Evolutionary conservation across 1,140 invertebrate species (phyloP).

Genomic region (Archegozetes longisetosus): DNA sequence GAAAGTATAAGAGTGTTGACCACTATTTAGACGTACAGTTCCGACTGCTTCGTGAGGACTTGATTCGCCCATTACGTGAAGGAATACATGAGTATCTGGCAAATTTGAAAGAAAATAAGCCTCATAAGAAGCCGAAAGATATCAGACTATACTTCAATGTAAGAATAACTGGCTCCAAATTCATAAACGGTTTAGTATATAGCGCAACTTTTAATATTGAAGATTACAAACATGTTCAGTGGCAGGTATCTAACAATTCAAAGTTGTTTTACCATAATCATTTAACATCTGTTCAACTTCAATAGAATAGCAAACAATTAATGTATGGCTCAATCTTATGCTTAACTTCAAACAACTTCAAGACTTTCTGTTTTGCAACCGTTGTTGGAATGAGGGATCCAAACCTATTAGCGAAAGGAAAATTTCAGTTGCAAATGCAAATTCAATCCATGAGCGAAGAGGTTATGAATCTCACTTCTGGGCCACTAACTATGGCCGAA

Average conservation of each 20-base stretch:
- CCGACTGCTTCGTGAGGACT: conserved; percentile 35
- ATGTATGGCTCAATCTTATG: conserved; percentile 54
- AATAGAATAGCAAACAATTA: conserved; percentile 31
- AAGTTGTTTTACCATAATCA: neutral
- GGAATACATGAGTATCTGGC: conserved; percentile 11
- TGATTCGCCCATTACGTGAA: conserved; percentile 27
- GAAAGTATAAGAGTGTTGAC: conserved; percentile 29
- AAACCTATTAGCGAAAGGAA: conserved; percentile 22
- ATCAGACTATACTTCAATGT: neutral
- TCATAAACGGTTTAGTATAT: neutral
- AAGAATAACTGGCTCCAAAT: neutral
- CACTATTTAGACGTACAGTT: conserved; percentile 37
- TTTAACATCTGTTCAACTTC: neutral
- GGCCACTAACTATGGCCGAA: neutral
- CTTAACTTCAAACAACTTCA: conserved; percentile 48
- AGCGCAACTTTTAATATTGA: neutral
- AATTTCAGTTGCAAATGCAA: neutral
- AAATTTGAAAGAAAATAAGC: conserved; percentile 15
- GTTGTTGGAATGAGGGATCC: conserved; percentile 38
- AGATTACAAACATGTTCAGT: neutral
- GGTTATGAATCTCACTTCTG: neutral
- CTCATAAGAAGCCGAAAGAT: neutral
- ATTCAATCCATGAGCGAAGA: neutral
- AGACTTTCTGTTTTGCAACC: conserved; percentile 44
- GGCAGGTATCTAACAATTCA: neutral